A percentile compares a stretch with the other conserved stretches of the same genome.
These are phyloP conservation scores for Oscheius myriophilus DNA, from an alignment of 2,888 invertebrate species.

Conservation along the genomic window DNA sequence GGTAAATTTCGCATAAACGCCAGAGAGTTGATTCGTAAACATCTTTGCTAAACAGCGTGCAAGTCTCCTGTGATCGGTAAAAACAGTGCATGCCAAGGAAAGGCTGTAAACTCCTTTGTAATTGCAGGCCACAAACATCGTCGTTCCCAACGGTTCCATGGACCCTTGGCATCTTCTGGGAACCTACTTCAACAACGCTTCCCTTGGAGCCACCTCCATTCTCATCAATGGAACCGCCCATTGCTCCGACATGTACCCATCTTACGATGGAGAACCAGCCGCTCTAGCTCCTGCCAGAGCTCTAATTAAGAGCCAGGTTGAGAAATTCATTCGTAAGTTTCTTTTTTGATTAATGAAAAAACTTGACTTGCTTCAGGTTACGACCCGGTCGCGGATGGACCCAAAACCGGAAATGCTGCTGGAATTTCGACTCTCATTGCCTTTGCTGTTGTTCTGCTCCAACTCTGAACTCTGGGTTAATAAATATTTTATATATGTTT, in stretches of 20 bases:
- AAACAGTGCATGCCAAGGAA: too few species aligned
- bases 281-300: slow-evolving; percentile 51
- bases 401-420: too few species aligned
- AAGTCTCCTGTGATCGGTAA: too few species aligned
- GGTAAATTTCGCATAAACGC: too few species aligned
- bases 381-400: slow-evolving; percentile 17
- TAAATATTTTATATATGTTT: too few species aligned
- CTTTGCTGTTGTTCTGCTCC: too few species aligned
- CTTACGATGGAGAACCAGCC: slow-evolving; percentile 54
- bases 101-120: background rate
- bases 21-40: too few species aligned
- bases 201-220: slow-evolving; percentile 28
- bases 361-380: background rate
- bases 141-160: slow-evolving; percentile 61
- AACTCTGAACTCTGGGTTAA: too few species aligned
- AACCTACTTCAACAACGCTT: slow-evolving; percentile 31
- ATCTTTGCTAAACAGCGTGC: too few species aligned
- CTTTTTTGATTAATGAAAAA: background rate
- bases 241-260: slow-evolving; percentile 65
- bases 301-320: slow-evolving; percentile 30
- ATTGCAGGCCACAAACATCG: slow-evolving; percentile 53
- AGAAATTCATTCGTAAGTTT: slow-evolving; percentile 19
- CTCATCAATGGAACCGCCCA: slow-evolving; percentile 61
- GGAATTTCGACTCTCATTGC: too few species aligned
- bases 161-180: slow-evolving; percentile 67